These are phyloP conservation scores for Eidolon helvum DNA, from an alignment of 2,113 vertebrate species.

Conservation along the genomic window DNA sequence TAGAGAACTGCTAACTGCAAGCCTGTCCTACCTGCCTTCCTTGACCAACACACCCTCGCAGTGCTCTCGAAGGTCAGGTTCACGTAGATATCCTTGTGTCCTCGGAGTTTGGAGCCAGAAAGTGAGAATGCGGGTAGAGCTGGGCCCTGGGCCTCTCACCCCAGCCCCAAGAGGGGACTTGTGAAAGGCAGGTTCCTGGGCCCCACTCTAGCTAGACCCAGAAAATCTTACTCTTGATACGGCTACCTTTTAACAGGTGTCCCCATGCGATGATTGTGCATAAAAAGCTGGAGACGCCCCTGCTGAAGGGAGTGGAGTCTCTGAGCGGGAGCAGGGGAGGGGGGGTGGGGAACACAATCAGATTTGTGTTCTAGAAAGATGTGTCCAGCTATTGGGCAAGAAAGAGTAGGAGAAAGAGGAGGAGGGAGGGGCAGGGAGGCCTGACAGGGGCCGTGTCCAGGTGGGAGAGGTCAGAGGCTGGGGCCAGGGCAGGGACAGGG, in stretches of 20 bases:
- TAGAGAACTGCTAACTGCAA: neutral
- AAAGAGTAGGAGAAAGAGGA: neutral
- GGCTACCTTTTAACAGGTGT: neutral
- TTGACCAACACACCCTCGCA: accelerated
- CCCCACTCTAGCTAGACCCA: neutral
- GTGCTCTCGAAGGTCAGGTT: neutral
- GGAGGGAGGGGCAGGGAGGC: neutral
- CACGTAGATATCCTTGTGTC: neutral
- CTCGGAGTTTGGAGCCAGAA: neutral
- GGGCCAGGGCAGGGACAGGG: neutral
- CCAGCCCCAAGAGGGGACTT: neutral
- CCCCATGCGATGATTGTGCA: neutral
- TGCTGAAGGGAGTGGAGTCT: neutral
- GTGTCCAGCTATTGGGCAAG: neutral
- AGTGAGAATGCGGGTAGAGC: accelerated
- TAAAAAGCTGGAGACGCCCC: neutral
- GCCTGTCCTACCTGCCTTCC: neutral
- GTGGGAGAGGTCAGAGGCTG: neutral
- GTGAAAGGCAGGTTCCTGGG: neutral
- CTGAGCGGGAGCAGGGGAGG: neutral
- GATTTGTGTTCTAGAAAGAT: neutral
- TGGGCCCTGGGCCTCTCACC: accelerated
- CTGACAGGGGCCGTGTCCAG: neutral
- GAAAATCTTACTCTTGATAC: neutral
- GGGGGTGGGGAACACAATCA: accelerated